Percentiles rank a stretch among this genome's conserved stretches.
phyloP scores from a whole-genome alignment of 2,797 vertebrate genomes.

The Myotis planiceps region DNA sequence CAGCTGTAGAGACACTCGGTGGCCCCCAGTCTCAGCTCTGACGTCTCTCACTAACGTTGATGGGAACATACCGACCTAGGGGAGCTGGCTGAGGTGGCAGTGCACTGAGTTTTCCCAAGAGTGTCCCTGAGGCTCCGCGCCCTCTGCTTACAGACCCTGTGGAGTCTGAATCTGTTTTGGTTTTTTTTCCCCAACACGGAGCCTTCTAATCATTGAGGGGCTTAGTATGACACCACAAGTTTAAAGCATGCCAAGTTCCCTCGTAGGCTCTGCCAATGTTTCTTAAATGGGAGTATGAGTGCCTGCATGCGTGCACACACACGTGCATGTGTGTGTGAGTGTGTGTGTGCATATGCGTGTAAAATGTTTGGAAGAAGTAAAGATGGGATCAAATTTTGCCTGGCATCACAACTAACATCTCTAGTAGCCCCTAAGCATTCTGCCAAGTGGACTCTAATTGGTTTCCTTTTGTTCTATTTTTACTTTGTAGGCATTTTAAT shows the following conservation, averaged over 20 bases:
- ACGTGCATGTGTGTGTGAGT: fast-evolving
- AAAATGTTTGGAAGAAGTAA: conserved; percentile 14
- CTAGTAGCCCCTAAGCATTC: conserved; percentile 16
- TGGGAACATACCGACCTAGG: background rate
- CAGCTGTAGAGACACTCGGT: background rate
- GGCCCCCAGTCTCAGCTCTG: background rate
- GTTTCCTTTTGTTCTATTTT: conserved; percentile 64
- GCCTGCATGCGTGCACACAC: background rate
- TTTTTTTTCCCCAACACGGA: background rate
- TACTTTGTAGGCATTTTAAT: conserved; percentile 58
- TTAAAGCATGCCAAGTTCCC: background rate
- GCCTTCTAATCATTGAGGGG: background rate
- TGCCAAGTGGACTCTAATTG: background rate
- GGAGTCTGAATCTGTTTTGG: background rate
- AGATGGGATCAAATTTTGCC: background rate
- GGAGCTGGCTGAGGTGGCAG: background rate
- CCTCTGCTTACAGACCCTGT: background rate
- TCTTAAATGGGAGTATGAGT: background rate
- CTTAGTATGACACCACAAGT: background rate
- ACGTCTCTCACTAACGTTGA: background rate
- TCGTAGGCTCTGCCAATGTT: background rate
- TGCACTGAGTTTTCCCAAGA: background rate
- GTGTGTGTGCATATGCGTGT: fast-evolving
- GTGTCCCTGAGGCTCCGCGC: background rate
- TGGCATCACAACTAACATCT: background rate